Percentiles rank a stretch among this genome's conserved stretches.
Evolutionary conservation across 2,113 vertebrate genomes (phyloP).

Genomic region (Ciconia stormi): DNA sequence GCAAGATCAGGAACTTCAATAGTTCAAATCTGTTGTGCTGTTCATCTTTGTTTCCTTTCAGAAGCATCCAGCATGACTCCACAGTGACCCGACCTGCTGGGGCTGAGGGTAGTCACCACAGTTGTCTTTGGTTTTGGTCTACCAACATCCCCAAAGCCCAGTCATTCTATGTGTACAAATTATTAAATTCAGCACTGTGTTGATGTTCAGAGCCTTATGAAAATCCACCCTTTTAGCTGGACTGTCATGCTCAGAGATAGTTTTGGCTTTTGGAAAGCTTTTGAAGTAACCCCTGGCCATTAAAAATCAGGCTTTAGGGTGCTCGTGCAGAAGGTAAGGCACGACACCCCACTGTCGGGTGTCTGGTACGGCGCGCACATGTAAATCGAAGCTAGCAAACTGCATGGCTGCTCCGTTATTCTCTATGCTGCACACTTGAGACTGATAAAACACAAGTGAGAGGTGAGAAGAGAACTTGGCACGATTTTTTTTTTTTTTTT

Average conservation of each 20-base stretch:
- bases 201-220: neutral
- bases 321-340: neutral
- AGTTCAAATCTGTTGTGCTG: neutral
- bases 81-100: rapidly evolving
- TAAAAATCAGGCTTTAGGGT: neutral
- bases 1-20: neutral
- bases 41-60: neutral
- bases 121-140: neutral
- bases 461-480: neutral
- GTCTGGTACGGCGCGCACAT: rapidly evolving
- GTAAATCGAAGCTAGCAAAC: neutral
- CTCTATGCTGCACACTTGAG: neutral
- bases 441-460: neutral
- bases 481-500: neutral
- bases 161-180: neutral
- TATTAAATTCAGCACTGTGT: neutral
- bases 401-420: neutral
- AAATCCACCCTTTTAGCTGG: neutral
- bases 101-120: neutral
- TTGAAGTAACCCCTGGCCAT: neutral
- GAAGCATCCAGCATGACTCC: neutral
- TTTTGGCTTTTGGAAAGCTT: neutral
- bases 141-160: neutral
- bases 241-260: neutral
- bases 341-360: rapidly evolving